These are phyloP conservation scores for Heteractis magnifica DNA, from an alignment of 92 coral and sea anemone species.

Conservation along the genomic window DNA sequence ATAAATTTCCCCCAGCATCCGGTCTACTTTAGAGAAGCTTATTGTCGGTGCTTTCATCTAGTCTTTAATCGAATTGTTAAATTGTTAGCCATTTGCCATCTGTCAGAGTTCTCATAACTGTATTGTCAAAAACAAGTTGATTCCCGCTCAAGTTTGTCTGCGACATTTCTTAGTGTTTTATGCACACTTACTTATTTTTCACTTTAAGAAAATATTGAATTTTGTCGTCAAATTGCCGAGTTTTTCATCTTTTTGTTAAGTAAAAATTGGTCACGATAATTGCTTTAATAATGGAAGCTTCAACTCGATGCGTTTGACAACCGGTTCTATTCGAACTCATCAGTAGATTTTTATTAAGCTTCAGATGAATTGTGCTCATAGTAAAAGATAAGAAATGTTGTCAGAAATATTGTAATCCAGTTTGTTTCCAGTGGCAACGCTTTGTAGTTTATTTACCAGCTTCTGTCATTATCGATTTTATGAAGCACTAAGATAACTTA, in stretches of 20 bases:
- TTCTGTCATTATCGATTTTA: neutral
- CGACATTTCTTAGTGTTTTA: neutral
- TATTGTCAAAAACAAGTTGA: neutral
- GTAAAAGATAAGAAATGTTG: neutral
- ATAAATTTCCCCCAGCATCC: slow-evolving; percentile 6
- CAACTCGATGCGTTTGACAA: neutral
- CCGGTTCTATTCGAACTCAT: neutral
- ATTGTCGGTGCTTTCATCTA: neutral
- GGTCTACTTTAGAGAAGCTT: slow-evolving; percentile 2
- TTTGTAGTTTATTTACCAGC: neutral
- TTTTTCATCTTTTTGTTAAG: neutral
- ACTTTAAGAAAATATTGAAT: neutral
- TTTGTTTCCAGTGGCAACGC: neutral
- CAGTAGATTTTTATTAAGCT: neutral
- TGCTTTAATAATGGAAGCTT: neutral
- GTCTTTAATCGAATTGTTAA: neutral
- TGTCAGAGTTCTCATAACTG: neutral
- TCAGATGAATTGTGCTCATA: neutral
- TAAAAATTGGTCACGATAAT: neutral
- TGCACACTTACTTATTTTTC: neutral
- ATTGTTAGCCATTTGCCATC: slow-evolving; percentile 4
- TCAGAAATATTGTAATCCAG: neutral
- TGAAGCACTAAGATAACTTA: no score
- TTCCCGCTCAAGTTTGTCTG: neutral
- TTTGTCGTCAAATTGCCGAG: neutral